Evolutionary conservation across 2,797 vertebrate species (phyloP).

Genomic region (Hybognathus amarus): DNA sequence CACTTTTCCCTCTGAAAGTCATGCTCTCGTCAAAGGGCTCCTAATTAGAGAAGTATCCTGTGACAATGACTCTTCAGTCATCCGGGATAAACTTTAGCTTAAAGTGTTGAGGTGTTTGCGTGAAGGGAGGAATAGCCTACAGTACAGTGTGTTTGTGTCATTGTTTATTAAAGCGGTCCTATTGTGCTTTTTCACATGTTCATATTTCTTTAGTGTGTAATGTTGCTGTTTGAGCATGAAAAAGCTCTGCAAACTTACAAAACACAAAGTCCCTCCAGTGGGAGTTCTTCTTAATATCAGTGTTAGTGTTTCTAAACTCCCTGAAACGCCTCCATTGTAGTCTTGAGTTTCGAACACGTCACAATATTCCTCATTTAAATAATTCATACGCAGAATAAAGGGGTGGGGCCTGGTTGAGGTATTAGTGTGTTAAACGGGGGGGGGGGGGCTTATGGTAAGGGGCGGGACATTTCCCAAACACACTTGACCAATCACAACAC

Average conservation of each 20-base stretch:
- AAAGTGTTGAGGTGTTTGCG: constrained; percentile 23
- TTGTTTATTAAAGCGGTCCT: background rate
- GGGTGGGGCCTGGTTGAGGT: too few species aligned
- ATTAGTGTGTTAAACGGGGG: too few species aligned
- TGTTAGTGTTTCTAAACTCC: too few species aligned
- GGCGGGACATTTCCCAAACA: too few species aligned
- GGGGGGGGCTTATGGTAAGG: too few species aligned
- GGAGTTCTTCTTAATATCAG: too few species aligned
- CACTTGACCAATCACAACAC: too few species aligned
- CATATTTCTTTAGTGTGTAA: background rate
- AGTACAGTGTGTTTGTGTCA: background rate
- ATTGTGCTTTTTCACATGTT: background rate
- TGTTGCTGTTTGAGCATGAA: background rate
- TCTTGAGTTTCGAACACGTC: too few species aligned
- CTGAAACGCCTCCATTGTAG: too few species aligned
- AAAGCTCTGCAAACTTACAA: background rate
- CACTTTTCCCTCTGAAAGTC: constrained; percentile 51
- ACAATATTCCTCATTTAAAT: too few species aligned
- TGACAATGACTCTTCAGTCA: constrained; percentile 48
- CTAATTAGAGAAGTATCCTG: constrained; percentile 54
- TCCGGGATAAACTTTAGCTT: constrained; percentile 39
- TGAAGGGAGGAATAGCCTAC: constrained; percentile 12
- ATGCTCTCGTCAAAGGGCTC: constrained; percentile 38
- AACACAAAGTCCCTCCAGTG: too few species aligned
- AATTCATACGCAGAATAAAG: too few species aligned